Conservation (phyloP, 2,797 vertebrate species). For the Staurois parvus region DNA sequence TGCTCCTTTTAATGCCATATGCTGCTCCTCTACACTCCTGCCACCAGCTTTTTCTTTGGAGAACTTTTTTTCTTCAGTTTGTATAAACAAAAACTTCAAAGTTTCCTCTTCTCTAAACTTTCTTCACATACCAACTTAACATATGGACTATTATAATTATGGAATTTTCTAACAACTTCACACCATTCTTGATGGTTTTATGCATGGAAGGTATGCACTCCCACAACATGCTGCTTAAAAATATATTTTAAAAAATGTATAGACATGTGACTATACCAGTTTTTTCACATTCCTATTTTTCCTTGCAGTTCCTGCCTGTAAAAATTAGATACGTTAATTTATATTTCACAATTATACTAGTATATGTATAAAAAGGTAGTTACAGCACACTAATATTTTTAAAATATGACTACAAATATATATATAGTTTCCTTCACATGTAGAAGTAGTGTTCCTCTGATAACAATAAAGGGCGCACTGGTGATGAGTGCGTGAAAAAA, state of each 20-base stretch:
- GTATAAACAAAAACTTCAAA: slow-evolving; percentile 89
- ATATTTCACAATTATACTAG: neutral
- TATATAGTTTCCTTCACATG: neutral
- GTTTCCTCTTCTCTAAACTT: slow-evolving; percentile 82
- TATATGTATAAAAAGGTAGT: neutral
- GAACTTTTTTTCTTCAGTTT: slow-evolving; percentile 95
- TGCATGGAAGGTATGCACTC: slow-evolving; percentile 68
- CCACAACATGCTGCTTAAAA: slow-evolving; percentile 70
- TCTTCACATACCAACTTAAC: slow-evolving; percentile 78
- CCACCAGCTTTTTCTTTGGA: slow-evolving; percentile 99
- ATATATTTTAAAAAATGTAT: slow-evolving; percentile 17
- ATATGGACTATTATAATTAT: slow-evolving; percentile 82
- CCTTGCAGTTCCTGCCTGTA: neutral
- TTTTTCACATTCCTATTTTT: neutral
- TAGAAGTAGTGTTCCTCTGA: neutral
- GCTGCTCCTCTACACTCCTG: slow-evolving; percentile 99
- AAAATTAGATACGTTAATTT: neutral
- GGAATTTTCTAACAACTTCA: slow-evolving; percentile 72
- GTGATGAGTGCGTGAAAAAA: neutral
- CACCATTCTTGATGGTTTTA: slow-evolving; percentile 71
- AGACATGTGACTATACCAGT: neutral
- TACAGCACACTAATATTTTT: neutral
- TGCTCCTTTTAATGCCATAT: slow-evolving; percentile 99
- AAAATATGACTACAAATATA: neutral
- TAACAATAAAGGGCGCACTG: neutral